A percentile compares a stretch with the other conserved stretches of the same genome.
Evolutionary conservation across 2,113 vertebrate species (phyloP).

Genomic region (Cephalopholis sonnerati): DNA sequence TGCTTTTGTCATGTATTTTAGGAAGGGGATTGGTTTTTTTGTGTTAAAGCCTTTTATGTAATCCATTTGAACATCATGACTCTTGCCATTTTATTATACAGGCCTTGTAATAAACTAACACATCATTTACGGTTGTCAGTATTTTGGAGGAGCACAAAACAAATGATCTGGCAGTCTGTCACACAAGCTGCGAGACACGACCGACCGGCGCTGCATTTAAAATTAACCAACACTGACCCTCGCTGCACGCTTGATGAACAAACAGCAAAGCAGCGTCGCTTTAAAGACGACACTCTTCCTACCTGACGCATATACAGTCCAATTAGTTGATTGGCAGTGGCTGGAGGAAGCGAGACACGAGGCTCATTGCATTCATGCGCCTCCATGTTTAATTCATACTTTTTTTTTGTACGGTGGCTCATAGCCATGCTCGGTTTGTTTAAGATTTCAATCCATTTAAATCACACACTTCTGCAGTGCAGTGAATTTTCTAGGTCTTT

Average conservation of each 20-base stretch:
- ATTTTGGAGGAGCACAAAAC: constrained; percentile 22
- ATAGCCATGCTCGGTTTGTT: constrained; percentile 70
- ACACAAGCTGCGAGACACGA: neutral
- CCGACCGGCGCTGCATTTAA: constrained; percentile 13
- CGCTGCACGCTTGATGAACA: constrained; percentile 20
- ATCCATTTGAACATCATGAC: neutral
- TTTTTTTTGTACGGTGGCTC: constrained; percentile 43
- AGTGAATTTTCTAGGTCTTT: constrained; percentile 68
- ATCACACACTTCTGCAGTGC: constrained; percentile 69
- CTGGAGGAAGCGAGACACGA: constrained; percentile 50
- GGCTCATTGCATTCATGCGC: constrained; percentile 36
- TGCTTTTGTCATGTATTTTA: neutral
- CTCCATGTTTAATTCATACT: constrained; percentile 74
- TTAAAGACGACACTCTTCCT: neutral
- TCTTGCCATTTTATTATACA: neutral
- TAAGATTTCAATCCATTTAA: constrained; percentile 76
- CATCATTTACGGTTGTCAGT: constrained; percentile 12
- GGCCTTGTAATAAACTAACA: constrained; percentile 20
- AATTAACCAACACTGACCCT: constrained; percentile 35
- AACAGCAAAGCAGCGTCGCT: constrained; percentile 2
- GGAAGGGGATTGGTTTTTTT: neutral
- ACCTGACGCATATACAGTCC: constrained; percentile 35
- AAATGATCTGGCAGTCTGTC: constrained; percentile 15
- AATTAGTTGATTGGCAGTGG: constrained; percentile 66
- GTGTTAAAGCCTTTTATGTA: neutral